Base-by-base conservation (phyloP, 2,113 vertebrate genomes). In the Sylvilagus bachmani region DNA sequence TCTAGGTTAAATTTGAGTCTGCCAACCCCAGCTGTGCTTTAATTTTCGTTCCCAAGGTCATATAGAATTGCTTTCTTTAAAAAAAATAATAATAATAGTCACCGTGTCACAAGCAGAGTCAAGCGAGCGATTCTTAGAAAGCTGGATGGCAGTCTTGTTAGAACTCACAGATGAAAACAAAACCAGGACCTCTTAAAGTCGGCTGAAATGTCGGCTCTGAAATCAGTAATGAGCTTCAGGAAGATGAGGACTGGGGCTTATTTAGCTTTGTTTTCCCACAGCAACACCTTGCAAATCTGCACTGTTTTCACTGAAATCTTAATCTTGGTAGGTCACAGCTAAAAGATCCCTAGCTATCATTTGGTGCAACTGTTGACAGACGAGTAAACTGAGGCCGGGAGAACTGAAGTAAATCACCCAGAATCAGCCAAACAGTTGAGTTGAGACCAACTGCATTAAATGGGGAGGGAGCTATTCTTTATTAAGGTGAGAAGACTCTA, bases 21-120 rank as follows among this genome's bases (percentile, higher is more conserved):
- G n/a, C 29, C 44, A 88, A 51, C 80, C 91, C 77, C 83, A 96
- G 66, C 44, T 91, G 44, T 51, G 31, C 80, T 96, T 86, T 87
- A 61, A 90, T 96, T 88, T 93, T 92, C 77, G 94, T 87, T 96
- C 38, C 70, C 87, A 92, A 78, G 55, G 89, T 91, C 78, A 85
- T 24, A 84, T 1, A 64, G 51, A 29, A 92, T 84, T 84, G 31
- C 73, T 91, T 95, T 85, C 22, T 55, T 74, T 24, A 31, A 14
- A 85, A 82, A 78, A 66, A 89, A 27, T 29, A n/a, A 79, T 33
- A n/a, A 31, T 61, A 93, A 11, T 24, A 86, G 75, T 70, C 49
- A 49, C 19, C 27, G 75, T 1, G 17, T 74, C 85, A 88, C 69
- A 90, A 38, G 92, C 33, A 95, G 55, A 92, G 51, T 51, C 33